These are phyloP conservation scores for Helogale parvula DNA, from an alignment of 2,113 vertebrate species.

Conservation along the genomic window DNA sequence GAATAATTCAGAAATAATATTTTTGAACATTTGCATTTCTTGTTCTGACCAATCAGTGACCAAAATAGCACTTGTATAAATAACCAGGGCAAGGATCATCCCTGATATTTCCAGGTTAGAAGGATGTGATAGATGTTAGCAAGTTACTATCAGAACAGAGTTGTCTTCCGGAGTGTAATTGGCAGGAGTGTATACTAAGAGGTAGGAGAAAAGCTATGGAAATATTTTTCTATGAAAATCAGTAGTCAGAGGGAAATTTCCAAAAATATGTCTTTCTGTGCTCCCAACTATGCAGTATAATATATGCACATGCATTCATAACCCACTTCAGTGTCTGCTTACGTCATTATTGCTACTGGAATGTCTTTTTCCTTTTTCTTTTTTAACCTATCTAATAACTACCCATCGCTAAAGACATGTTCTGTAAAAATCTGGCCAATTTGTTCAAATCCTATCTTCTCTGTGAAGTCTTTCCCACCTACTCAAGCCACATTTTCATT, in stretches of 20 bases:
- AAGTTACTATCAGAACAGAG: constrained; percentile 54
- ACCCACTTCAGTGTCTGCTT: constrained; percentile 8
- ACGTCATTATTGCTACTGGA: neutral
- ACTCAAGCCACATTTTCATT: constrained; percentile 9
- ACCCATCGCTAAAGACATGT: neutral
- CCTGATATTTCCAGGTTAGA: constrained; percentile 40
- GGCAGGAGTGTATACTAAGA: neutral
- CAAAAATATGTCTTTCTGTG: constrained; percentile 25
- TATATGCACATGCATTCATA: neutral
- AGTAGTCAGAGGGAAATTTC: constrained; percentile 19
- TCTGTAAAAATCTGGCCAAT: constrained; percentile 32
- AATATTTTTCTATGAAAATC: constrained; percentile 24
- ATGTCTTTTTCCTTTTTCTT: neutral
- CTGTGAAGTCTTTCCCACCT: neutral
- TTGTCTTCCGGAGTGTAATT: constrained; percentile 45
- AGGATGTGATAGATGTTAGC: constrained; percentile 24
- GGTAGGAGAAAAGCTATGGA: neutral
- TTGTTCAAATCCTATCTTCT: constrained; percentile 27
- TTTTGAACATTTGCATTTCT: constrained; percentile 51
- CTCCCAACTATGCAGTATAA: neutral
- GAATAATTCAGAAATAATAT: constrained; percentile 50
- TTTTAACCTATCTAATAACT: constrained; percentile 31
- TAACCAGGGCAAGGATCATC: neutral
- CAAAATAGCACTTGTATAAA: constrained; percentile 59
- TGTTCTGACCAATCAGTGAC: constrained; percentile 44